Conservation (phyloP, 1,140 invertebrate genomes). For the Zaprionus inermis region DNA sequence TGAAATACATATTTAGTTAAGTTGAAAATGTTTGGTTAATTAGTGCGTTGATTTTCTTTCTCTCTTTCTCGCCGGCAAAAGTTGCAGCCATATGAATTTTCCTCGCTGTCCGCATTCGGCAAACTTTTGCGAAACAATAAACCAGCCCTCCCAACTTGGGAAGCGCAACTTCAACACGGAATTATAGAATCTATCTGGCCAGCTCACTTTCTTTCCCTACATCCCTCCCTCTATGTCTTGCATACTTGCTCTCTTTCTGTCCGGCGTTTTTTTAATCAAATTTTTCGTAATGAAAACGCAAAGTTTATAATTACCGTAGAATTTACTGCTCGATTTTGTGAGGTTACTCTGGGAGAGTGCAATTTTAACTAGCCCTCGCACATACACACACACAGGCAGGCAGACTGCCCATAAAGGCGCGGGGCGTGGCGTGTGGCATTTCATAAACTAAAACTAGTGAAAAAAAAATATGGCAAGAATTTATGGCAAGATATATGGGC, state of each 20-base stretch:
- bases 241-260: constrained; percentile 11
- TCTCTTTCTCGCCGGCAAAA: constrained; percentile 18
- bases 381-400: constrained; percentile 4
- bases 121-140: constrained; percentile 42
- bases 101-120: neutral
- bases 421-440: constrained; percentile 37
- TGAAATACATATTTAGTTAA: constrained; percentile 77
- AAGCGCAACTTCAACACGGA: constrained; percentile 2
- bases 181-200: constrained; percentile 8
- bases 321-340: constrained; percentile 61
- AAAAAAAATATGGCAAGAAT: constrained; percentile 53
- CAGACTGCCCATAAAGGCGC: neutral
- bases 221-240: neutral
- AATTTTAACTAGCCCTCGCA: constrained; percentile 51
- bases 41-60: constrained; percentile 53
- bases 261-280: constrained; percentile 42
- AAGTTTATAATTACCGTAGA: constrained; percentile 80
- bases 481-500: constrained; percentile 77
- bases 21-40: constrained; percentile 72
- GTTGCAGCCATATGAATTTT: constrained; percentile 57
- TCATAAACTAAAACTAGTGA: constrained; percentile 49
- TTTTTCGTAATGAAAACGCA: constrained; percentile 70
- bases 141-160: constrained; percentile 4
- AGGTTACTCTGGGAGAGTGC: constrained; percentile 38
- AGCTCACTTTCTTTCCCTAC: neutral